Evolutionary conservation across 2,113 vertebrate species (phyloP).

Genomic region (Pycnonotus jocosus): DNA sequence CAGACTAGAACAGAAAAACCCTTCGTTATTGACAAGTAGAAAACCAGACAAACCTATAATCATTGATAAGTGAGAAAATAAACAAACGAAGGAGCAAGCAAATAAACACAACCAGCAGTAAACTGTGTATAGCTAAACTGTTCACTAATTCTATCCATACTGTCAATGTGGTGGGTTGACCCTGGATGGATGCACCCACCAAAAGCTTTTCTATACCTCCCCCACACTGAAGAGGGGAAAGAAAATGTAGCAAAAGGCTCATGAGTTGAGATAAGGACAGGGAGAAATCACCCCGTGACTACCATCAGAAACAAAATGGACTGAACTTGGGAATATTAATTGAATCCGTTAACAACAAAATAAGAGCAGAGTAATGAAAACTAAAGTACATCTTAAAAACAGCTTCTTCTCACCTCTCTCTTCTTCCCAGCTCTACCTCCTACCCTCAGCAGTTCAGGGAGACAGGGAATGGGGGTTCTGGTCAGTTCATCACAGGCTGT

Average conservation of each 20-base stretch:
- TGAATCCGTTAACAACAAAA: background rate
- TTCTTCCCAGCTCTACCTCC: background rate
- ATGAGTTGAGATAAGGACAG: background rate
- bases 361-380: background rate
- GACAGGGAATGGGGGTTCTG: background rate
- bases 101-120: background rate
- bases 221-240: background rate
- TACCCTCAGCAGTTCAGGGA: accelerated
- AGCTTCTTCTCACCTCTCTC: background rate
- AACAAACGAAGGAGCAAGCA: background rate
- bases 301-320: background rate
- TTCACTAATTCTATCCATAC: background rate
- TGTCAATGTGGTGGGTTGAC: background rate
- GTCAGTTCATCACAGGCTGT: background rate
- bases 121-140: background rate
- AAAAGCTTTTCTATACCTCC: background rate
- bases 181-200: background rate
- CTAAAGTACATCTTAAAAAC: background rate
- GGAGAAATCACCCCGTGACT: background rate
- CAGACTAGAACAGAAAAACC: background rate
- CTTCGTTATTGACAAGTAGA: background rate
- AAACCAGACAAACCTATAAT: background rate
- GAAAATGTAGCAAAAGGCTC: background rate
- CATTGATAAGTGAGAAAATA: background rate
- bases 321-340: background rate